Evolutionary conservation across 2,888 invertebrate species (phyloP), one percentile per base, ranked within the genome.

Genomic region (Drosophila imparisetae): DNA sequence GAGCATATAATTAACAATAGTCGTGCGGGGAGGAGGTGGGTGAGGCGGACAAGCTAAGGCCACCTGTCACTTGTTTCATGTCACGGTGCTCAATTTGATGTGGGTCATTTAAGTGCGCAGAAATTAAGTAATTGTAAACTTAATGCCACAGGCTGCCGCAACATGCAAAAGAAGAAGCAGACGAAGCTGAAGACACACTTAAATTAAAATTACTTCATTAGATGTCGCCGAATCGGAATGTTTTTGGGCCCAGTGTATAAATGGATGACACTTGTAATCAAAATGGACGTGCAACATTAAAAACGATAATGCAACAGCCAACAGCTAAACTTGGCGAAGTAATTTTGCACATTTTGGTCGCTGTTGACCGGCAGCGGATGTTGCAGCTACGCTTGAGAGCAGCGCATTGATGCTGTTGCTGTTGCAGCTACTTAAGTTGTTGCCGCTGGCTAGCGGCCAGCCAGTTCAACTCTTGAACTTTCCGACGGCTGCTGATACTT

Each of bases 151-250:
- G 15, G 27, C 36, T 36, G 58, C 69, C 69, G 69, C 67, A 57
- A 34, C 68, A 75, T 48, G 49, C 24, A 13, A 48, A 36, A 48
- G 34, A 13, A 15, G 42, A 18, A 27, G 50, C 2, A 7, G 4
- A 0, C 1, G 38, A n/a, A 21, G 45, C 45, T 45, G 34, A 32
- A 57, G 18, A 55, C 34, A 58, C 73, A n/a, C n/a, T 30, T 21
- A 72, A 87, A 87, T 87, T 77, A 85, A 90, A 90, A 86, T 86
- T 83, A 90, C 90, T 86, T 90, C 88, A 90, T 86, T 86, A 90
- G 79, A 63, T 68, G 64, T 64, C 71, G 80, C 55, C 66, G 63
- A 68, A 67, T 81, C 68, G 66, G 62, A 64, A 66, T 72, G 64
- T 80, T 62, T 70, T 58, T 62, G 6, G 48, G 40, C 72, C 54